These are phyloP conservation scores for Iguana delicatissima DNA, from an alignment of 2,797 vertebrate species.

Conservation along the genomic window DNA sequence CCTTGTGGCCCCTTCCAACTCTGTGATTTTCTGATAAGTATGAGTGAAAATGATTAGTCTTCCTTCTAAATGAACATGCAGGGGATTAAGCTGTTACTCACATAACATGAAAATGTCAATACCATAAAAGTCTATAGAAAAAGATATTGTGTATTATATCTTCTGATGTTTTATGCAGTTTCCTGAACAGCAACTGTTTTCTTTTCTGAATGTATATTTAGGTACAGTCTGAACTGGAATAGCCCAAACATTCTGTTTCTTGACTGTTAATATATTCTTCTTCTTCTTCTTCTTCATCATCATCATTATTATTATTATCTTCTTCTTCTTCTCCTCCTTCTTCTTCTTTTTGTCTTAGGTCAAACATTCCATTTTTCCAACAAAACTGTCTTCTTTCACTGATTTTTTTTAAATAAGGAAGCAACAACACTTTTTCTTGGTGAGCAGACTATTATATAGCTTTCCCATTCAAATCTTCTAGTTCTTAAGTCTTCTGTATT, in stretches of 20 bases:
- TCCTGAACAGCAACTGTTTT: too few species aligned
- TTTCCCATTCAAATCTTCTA: background rate
- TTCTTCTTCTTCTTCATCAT: background rate
- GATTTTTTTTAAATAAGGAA: slow-evolving; percentile 30
- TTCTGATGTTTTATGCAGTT: slow-evolving; percentile 20
- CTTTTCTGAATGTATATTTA: background rate
- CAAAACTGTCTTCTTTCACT: slow-evolving; percentile 41
- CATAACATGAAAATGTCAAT: background rate
- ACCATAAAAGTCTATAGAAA: background rate
- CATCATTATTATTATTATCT: too few species aligned
- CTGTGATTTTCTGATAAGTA: too few species aligned
- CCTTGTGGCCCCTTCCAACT: too few species aligned
- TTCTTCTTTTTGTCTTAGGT: background rate
- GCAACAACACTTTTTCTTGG: background rate
- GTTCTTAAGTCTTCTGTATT: background rate
- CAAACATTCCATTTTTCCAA: background rate
- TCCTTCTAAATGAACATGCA: background rate
- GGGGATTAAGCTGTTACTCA: background rate
- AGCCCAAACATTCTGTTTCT: slow-evolving; percentile 19
- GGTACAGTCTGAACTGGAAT: background rate
- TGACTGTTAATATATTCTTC: slow-evolving; percentile 24
- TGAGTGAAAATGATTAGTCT: too few species aligned
- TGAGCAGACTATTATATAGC: slow-evolving; percentile 28
- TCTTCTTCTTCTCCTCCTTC: slow-evolving; percentile 18
- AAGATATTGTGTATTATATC: background rate